Evolutionary conservation across 1,140 invertebrate species (phyloP).

Genomic region (Mizuhopecten yessoensis): DNA sequence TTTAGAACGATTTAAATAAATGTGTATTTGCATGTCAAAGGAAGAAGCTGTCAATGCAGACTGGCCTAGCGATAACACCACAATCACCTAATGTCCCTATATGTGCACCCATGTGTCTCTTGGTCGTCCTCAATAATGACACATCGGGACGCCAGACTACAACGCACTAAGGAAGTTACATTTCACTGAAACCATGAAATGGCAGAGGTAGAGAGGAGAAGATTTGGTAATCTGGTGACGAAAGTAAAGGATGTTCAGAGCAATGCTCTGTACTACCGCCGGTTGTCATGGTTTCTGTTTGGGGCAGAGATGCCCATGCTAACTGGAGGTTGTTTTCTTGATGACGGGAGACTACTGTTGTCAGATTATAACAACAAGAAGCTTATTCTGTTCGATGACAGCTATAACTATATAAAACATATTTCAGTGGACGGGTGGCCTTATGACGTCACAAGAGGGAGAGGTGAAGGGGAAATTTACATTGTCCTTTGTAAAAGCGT

Average conservation of each 20-base stretch:
- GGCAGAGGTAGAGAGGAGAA: neutral
- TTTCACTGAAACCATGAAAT: neutral
- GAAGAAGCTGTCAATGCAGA: neutral
- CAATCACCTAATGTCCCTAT: neutral
- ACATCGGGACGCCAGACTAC: neutral
- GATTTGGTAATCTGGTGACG: neutral
- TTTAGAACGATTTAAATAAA: too few species aligned
- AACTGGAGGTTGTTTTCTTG: neutral
- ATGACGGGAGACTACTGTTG: neutral
- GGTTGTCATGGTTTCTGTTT: constrained; percentile 2
- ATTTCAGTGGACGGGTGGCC: neutral
- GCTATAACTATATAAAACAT: neutral
- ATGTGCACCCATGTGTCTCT: neutral
- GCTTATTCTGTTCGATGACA: neutral
- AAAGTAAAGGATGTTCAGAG: neutral
- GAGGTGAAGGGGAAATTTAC: neutral
- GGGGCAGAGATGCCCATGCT: constrained; percentile 13
- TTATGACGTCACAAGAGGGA: neutral
- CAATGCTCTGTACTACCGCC: neutral
- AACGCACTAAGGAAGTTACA: neutral
- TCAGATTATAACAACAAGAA: constrained; percentile 6
- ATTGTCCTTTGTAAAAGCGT: neutral
- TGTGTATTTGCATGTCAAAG: too few species aligned
- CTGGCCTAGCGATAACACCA: neutral
- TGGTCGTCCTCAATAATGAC: neutral